These are phyloP conservation scores for Capitulum mitella DNA, from an alignment of 2,888 invertebrate species.

Conservation along the genomic window DNA sequence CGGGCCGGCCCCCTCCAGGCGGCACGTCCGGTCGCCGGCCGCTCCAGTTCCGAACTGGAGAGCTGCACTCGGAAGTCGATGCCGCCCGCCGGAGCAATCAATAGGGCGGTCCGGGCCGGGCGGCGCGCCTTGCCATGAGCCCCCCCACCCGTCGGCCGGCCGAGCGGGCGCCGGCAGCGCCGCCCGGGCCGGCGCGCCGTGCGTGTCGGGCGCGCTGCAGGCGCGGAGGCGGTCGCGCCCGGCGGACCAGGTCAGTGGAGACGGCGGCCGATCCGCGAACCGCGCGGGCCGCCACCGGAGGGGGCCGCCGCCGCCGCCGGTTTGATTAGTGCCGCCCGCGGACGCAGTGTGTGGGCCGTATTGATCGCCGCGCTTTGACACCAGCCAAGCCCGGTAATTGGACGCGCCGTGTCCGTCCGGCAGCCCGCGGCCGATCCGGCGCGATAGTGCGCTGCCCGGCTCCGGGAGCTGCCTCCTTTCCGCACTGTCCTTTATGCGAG, in stretches of 20 bases:
- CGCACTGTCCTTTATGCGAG: too few relatives aligned
- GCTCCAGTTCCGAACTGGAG: background rate
- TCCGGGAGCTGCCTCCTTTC: too few relatives aligned
- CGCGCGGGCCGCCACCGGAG: too few relatives aligned
- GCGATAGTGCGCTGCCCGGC: too few relatives aligned
- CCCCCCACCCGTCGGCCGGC: background rate
- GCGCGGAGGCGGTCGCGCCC: background rate
- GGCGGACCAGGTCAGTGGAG: background rate
- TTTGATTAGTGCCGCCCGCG: too few relatives aligned
- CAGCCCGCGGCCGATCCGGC: too few relatives aligned
- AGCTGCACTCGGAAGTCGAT: background rate
- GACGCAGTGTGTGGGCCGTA: too few relatives aligned
- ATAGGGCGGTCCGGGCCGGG: background rate
- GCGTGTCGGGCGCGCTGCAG: background rate
- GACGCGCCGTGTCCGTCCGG: too few relatives aligned
- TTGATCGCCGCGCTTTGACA: too few relatives aligned
- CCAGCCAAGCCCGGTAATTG: too few relatives aligned
- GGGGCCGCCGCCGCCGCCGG: background rate
- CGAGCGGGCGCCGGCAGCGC: background rate
- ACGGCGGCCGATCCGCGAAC: background rate
- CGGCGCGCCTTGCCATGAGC: constrained; percentile 17
- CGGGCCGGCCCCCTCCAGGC: too few relatives aligned
- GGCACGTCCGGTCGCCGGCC: background rate
- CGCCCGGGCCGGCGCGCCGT: background rate
- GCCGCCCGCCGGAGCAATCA: constrained; percentile 1